phyloP scores from a whole-genome alignment of 2,113 vertebrate species.

The Gasterosteus nipponicus region DNA sequence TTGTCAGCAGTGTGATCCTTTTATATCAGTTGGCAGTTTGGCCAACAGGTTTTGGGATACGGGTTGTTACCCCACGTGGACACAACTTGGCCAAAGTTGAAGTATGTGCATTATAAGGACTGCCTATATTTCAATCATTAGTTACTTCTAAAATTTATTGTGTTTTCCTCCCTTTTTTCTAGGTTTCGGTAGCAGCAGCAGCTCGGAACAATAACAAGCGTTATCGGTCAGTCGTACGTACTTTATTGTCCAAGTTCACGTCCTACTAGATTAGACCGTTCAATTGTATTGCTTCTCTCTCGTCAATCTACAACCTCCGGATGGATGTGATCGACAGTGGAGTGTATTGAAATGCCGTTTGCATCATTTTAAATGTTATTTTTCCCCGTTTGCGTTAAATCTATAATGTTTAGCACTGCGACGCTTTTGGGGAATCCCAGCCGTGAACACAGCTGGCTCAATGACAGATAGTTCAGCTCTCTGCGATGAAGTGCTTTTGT shows the following conservation, averaged over 20 bases:
- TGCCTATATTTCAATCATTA: neutral
- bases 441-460: conserved; percentile 13
- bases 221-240: neutral
- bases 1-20: neutral
- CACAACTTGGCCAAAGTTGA: neutral
- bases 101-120: neutral
- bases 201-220: conserved; percentile 74
- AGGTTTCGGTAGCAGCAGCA: conserved; percentile 96
- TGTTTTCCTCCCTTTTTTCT: conserved; percentile 45
- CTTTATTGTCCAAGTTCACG: neutral
- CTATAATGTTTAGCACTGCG: conserved; percentile 12
- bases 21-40: neutral
- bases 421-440: conserved; percentile 45
- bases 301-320: neutral
- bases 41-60: neutral
- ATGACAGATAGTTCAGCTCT: conserved; percentile 8
- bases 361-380: conserved; percentile 10
- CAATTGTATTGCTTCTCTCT: neutral
- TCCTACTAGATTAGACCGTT: neutral
- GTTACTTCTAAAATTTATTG: neutral
- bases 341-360: neutral
- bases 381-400: conserved; percentile 11
- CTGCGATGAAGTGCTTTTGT: neutral
- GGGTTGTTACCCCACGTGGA: neutral
- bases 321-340: neutral